Percentiles rank a stretch among this genome's conserved stretches.
Evolutionary conservation across 2,797 vertebrate species (phyloP).

Genomic region (Pseudomugil gertrudae): DNA sequence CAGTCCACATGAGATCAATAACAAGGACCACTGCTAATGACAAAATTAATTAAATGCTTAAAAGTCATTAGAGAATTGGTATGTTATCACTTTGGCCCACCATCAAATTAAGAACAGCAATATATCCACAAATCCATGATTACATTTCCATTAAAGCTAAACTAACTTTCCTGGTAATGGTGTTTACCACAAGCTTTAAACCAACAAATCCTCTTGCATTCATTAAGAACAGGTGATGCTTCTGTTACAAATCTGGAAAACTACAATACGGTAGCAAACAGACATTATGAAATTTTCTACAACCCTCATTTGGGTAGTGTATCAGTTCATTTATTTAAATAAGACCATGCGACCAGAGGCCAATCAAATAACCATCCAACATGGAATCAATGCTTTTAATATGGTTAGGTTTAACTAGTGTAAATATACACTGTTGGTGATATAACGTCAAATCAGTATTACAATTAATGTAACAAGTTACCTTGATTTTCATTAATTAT

Average conservation of each 20-base stretch:
- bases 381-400: no score
- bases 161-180: slow-evolving; percentile 7
- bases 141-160: slow-evolving; percentile 38
- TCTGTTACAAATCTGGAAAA: not conserved
- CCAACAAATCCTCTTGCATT: slow-evolving; percentile 2
- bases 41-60: slow-evolving; percentile 58
- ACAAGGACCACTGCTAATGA: slow-evolving; percentile 48
- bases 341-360: no score
- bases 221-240: not conserved
- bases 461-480: no score
- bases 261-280: slow-evolving; percentile 1
- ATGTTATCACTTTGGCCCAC: slow-evolving; percentile 35
- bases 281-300: not conserved
- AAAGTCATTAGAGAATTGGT: slow-evolving; percentile 36
- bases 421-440: no score
- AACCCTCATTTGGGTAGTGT: not conserved
- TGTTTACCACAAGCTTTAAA: slow-evolving; percentile 9
- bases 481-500: no score
- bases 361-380: no score
- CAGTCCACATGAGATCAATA: slow-evolving; percentile 60
- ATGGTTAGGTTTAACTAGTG: no score
- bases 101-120: slow-evolving; percentile 47
- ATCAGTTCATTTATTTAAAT: not conserved
- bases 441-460: no score
- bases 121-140: slow-evolving; percentile 40